Evolutionary conservation across 2,113 vertebrate species (phyloP), one percentile per base, ranked within the genome.

Genomic region (Conger conger): DNA sequence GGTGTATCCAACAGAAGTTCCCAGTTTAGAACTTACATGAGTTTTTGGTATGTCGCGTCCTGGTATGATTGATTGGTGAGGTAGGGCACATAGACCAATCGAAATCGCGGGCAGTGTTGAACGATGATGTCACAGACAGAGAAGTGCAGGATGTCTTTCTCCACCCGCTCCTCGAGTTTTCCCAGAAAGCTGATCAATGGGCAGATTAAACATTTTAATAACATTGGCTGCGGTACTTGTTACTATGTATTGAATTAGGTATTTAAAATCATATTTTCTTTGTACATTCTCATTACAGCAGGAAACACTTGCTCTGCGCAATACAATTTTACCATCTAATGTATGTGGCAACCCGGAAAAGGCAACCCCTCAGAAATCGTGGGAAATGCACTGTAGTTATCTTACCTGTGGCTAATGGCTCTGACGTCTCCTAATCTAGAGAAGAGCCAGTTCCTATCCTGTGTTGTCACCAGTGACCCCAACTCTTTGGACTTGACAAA

Each of bases 31-130:
- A 6, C 97, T 97, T 90, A 99, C 98, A 98, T 94, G 81, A 99
- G 94, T 83, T 93, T 94, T 86, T 97, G 97, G 91, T 97, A 99
- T 79, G 97, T 99, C 86, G 96, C 95, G 23, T 99, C 98, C 92
- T 99, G 98, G 53, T 99, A 99, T 0, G 97, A 97, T 92, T 99
- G 98, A 93, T 99, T 99, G 91, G 98, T 99, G 89, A 99, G 97
- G 2, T 99, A 99, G 0, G 98, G 97, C 50, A 99, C 94, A 81
- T 99, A 99, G 57, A 98, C 97, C 81, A 93, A 91, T 88, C 92
- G 96, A 93, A 99, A 98, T 85, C 94, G 92, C 0, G 95, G 92
- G 27, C 96, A 97, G 0, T 99, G 97, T n/a, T 91, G 94, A 84
- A 95, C 93, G 35, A 99, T 97, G 83, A 99, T 96, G 0, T 99